phyloP scores from a whole-genome alignment of 2,113 vertebrate genomes.

The Puma concolor region DNA sequence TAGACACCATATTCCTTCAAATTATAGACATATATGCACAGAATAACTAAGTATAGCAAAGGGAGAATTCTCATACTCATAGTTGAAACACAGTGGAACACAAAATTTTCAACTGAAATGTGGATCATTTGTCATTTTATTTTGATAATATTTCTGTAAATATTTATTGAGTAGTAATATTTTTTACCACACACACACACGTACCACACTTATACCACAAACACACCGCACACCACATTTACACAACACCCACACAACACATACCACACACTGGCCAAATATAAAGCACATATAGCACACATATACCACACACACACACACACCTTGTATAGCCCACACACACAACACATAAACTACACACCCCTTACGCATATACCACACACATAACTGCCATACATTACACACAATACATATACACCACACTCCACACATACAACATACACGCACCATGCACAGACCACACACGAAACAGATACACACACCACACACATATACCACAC shows the following conservation, averaged over 20 bases:
- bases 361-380: background rate
- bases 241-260: background rate
- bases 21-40: background rate
- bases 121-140: background rate
- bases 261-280: background rate
- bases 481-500: background rate
- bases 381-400: background rate
- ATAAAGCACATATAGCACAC: background rate
- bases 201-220: background rate
- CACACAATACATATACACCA: background rate
- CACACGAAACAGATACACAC: background rate
- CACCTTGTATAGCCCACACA: background rate
- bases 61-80: background rate
- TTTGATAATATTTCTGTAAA: background rate
- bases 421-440: background rate
- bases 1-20: background rate
- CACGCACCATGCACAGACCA: background rate
- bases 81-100: background rate
- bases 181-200: background rate
- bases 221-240: background rate
- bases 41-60: background rate
- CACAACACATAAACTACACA: background rate
- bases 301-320: background rate
- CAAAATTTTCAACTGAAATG: background rate
- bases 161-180: background rate